phyloP scores from a whole-genome alignment of 2,888 invertebrate genomes.

The Seira ritae region DNA sequence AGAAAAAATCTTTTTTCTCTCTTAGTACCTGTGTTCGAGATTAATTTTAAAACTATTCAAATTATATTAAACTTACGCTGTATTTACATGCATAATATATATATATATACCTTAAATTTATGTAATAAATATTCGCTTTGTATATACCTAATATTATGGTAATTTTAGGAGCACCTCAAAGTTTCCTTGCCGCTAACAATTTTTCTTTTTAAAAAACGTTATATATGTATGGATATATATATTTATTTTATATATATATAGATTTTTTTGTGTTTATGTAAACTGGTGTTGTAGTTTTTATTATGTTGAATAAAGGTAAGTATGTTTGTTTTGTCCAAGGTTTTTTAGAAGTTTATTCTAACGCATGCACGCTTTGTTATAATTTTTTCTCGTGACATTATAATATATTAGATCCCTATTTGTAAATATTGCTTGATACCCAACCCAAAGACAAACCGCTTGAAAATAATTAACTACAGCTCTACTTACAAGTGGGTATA shows the following conservation, averaged over 20 bases:
- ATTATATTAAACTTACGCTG: background rate
- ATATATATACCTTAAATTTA: too few species aligned
- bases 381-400: too few species aligned
- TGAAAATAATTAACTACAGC: too few species aligned
- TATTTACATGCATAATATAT: background rate
- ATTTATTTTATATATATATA: background rate
- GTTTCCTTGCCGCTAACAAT: conserved; percentile 1
- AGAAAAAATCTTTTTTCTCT: conserved; percentile 11
- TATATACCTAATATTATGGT: background rate
- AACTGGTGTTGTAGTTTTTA: background rate
- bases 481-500: too few species aligned
- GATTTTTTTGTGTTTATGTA: background rate
- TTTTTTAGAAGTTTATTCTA: background rate
- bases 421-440: too few species aligned
- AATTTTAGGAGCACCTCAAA: conserved; percentile 41
- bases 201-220: background rate
- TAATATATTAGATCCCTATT: too few species aligned
- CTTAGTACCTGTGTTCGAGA: background rate
- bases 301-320: conserved; percentile 5
- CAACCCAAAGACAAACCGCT: too few species aligned
- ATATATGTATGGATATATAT: too few species aligned
- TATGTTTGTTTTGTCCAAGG: conserved; percentile 6
- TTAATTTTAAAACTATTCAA: background rate
- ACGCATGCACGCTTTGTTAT: conserved; percentile 8
- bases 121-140: background rate